Conservation (phyloP, 2,888 invertebrate genomes). For the Hypselothyrea guttata region DNA sequence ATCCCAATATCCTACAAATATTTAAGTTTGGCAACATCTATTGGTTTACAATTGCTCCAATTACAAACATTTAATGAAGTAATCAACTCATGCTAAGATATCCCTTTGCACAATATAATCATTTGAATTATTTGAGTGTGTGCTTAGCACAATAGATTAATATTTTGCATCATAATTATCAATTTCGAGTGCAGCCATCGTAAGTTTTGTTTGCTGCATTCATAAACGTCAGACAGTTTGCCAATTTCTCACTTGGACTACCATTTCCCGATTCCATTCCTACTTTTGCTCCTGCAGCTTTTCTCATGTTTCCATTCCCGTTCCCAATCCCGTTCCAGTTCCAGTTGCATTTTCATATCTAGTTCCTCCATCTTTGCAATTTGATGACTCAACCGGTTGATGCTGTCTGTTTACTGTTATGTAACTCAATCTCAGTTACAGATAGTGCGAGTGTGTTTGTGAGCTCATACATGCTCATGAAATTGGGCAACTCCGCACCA, state of each 20-base stretch:
- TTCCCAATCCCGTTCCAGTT: neutral
- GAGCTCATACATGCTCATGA: constrained; percentile 23
- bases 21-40: no score
- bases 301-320: neutral
- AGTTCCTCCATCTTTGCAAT: constrained; percentile 18
- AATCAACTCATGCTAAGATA: neutral
- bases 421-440: constrained; percentile 70
- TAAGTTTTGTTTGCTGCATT: constrained; percentile 73
- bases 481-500: constrained; percentile 27
- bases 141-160: constrained; percentile 45
- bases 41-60: no score
- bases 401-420: constrained; percentile 70
- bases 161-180: constrained; percentile 71
- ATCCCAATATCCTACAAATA: no score
- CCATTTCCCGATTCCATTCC: constrained; percentile 6
- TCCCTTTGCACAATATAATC: constrained; percentile 13
- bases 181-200: constrained; percentile 73
- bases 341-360: neutral
- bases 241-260: constrained; percentile 10
- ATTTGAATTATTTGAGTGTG: constrained; percentile 17
- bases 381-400: constrained; percentile 69
- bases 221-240: constrained; percentile 62
- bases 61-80: neutral
- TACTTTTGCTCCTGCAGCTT: neutral
- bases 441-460: constrained; percentile 24